Evolutionary conservation across 2,797 vertebrate genomes (phyloP), one percentile per base, ranked within the genome.

Genomic region (Coilia nasus): DNA sequence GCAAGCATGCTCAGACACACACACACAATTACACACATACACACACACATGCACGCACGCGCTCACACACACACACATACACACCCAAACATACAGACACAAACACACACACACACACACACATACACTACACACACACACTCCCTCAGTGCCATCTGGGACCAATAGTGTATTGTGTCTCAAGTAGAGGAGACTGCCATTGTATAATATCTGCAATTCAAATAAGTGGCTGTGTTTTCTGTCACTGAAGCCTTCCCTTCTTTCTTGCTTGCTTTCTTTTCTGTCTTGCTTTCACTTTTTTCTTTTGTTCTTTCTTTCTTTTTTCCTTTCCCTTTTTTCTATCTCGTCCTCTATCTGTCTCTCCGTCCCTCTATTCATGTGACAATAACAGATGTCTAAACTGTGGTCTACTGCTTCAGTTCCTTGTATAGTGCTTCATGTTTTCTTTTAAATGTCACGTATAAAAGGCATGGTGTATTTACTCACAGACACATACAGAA

Each of bases 161-260:
- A 95, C 94, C 95, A 95, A 96, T 95, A 95, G 90, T 82, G 86
- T 91, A 90, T 93, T 92, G 93, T 93, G 92, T 94, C 93, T 91
- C 90, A 90, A 92, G 93, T 92, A 92, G 89, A 88, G 89, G 75
- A 82, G 88, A 84, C 91, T 95, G 94, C 94, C 94, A 91, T 94
- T 92, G 95, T 78, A 31, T 95, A 95, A 95, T 95, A 95, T 96
- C 94, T 94, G 94, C 94, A 95, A 96, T 95, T 96, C 93, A 91
- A 91, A 91, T 94, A 93, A 94, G 93, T 94, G 94, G 31, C 93
- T 94, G 92, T 93, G 93, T 90, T 94, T 95, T 94, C 91, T 94
- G 92, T 94, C 94, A 71, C 56, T 84, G 83, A 57, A 44, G 81
- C 78, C 56, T 44, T n/a, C 75, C 41, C 82, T 82, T 85, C 44